Conservation (phyloP, 2,888 invertebrate genomes). For the Caenorhabditis sp. region DNA sequence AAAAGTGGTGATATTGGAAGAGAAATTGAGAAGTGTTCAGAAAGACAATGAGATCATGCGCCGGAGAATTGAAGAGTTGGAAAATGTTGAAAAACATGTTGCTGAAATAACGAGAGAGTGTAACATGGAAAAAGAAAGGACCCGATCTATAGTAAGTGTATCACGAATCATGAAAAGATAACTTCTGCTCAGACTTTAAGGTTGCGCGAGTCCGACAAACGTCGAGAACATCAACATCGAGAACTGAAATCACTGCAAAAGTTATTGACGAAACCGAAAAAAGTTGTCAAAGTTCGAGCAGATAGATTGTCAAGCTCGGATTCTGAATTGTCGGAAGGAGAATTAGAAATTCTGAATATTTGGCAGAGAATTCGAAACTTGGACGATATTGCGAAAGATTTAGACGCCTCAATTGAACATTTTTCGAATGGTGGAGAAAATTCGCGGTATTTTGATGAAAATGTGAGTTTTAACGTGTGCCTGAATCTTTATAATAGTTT, state of each 20-base stretch:
- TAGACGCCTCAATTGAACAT: conserved; percentile 46
- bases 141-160: neutral
- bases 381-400: conserved; percentile 45
- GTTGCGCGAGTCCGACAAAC: conserved; percentile 23
- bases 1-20: neutral
- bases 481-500: neutral
- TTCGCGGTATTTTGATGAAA: neutral
- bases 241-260: conserved; percentile 30
- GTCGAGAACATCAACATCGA: conserved; percentile 30
- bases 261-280: neutral
- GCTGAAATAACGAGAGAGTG: neutral
- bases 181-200: conserved; percentile 22
- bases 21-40: neutral
- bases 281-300: neutral
- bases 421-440: conserved; percentile 7
- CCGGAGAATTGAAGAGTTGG: no score
- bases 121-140: neutral
- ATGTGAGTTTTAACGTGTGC: neutral
- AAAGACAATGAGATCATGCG: neutral
- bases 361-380: conserved; percentile 44
- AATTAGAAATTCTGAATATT: conserved; percentile 39
- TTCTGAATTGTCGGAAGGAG: conserved; percentile 31
- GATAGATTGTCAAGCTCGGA: conserved; percentile 15
- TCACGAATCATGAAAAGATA: neutral
- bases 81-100: no score